phyloP scores from a whole-genome alignment of 2,797 vertebrate genomes.

The Pteronotus mesoamericanus region DNA sequence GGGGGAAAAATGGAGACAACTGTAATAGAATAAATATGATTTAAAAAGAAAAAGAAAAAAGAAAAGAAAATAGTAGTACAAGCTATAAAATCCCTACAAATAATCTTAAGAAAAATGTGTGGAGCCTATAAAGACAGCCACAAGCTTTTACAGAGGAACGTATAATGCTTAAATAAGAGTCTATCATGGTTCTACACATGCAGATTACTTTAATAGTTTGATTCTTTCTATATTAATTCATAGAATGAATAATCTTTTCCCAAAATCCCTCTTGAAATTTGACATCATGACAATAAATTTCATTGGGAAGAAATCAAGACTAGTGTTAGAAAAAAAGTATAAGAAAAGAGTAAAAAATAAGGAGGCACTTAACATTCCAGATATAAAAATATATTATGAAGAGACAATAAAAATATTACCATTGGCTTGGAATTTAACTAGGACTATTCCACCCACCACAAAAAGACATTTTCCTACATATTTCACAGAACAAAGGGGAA shows the following conservation, averaged over 20 bases:
- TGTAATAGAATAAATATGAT: too few species aligned
- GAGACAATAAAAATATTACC: not conserved
- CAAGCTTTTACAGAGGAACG: not conserved
- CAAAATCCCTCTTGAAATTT: not conserved
- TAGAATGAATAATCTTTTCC: not conserved
- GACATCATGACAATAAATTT: not conserved
- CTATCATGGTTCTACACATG: not conserved
- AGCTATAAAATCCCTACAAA: not conserved
- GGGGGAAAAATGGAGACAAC: too few species aligned
- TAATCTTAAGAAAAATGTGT: not conserved
- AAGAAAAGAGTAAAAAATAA: not conserved
- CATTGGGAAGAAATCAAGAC: not conserved
- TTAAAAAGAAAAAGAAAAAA: too few species aligned
- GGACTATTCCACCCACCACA: not conserved
- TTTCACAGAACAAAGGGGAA: not conserved
- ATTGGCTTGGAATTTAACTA: not conserved
- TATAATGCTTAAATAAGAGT: not conserved
- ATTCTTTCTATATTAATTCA: not conserved
- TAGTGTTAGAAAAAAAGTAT: not conserved
- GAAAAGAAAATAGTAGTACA: not conserved
- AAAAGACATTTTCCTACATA: not conserved
- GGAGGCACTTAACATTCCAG: not conserved
- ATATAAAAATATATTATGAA: not conserved
- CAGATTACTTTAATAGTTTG: not conserved
- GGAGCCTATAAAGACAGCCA: not conserved